Percentiles rank a stretch among this genome's conserved stretches.
Conservation (phyloP, 2,113 vertebrate species). For the Megaleporinus macrocephalus region DNA sequence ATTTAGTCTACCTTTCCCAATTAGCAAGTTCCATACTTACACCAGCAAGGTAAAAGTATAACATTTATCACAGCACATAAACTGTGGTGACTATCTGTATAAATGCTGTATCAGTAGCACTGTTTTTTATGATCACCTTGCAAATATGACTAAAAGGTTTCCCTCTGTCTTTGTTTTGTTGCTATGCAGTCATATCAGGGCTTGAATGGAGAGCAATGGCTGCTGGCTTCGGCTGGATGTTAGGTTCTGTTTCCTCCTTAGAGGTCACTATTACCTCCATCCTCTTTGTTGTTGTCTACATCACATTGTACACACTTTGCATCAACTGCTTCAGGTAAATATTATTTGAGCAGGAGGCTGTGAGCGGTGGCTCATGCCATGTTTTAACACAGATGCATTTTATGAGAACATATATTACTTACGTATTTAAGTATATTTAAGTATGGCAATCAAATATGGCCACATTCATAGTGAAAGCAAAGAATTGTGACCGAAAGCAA, state of each 20-base stretch:
- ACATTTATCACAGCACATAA: too few relatives aligned
- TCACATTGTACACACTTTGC: conserved; percentile 45
- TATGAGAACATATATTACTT: not conserved
- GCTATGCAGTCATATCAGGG: not conserved
- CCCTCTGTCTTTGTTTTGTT: not conserved
- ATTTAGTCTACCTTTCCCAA: too few relatives aligned
- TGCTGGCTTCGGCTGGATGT: conserved; percentile 46
- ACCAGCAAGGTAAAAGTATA: too few relatives aligned
- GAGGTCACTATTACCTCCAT: conserved; percentile 66
- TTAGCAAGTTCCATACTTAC: too few relatives aligned
- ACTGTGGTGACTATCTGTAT: too few relatives aligned
- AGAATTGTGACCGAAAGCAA: too few relatives aligned
- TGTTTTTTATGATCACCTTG: not conserved
- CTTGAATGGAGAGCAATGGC: conserved; percentile 61
- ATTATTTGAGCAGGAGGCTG: not conserved
- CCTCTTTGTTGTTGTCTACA: conserved; percentile 64
- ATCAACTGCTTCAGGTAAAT: conserved; percentile 31
- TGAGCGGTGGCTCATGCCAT: not conserved
- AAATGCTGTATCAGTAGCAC: too few relatives aligned
- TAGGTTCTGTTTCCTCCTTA: conserved; percentile 53
- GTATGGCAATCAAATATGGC: not conserved
- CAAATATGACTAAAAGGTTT: not conserved
- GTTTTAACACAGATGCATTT: not conserved
- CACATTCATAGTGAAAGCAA: too few relatives aligned
- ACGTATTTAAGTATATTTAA: too few relatives aligned